Base-by-base conservation (phyloP, 1,140 invertebrate species). In the Panulirus ornatus region DNA sequence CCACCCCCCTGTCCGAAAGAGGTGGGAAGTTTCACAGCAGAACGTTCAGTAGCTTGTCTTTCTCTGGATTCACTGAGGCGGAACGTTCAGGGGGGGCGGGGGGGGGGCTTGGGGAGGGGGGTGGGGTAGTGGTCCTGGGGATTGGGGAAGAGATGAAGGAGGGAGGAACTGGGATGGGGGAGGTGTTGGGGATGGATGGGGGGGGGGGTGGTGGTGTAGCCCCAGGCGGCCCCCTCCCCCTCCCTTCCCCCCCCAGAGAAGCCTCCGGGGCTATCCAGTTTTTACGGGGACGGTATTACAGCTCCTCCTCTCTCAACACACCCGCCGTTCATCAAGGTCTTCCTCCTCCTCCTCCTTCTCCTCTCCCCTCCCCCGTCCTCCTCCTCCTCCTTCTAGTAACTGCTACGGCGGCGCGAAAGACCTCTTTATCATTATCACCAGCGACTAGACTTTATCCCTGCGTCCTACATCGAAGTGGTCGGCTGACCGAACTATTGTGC, bases 241-340 rank as follows among this genome's bases (percentile, higher is more conserved):
- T 42, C 30, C 38, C 78, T 34, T 44, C n/a, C 83, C 47, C 70
- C 47, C 51, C 73, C n/a, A 51, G 70, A 76, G 73, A 66, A 42
- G 84, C 47, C 84, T 79, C 44, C 84, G 75, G 84, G 84, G 84
- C 66, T 87, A 87, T 87, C 84, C 84, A 87, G 84, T 86, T 87
- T 87, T 87, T 87, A 87, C 84, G 38, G n/a, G n/a, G 66, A 71
- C 40, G 63, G 42, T 58, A 66, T 84, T 84, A 84, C 71, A 44
- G 63, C 82, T 84, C 14, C 42, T 58, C 36, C 36, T 63, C 84
- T 36, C 84, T 54, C 75, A 30, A 40, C 66, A 42, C 40, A 16
- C 81, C 66, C 70, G 44, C 63, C 63, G 9, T 66, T 70, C 42
- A 44, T 30, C 58, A 70, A 11, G 22, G 2, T 51, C 30, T 63